These are phyloP conservation scores for Leptestheria dahalacensis DNA, from an alignment of 1,140 invertebrate genomes.

Conservation along the genomic window DNA sequence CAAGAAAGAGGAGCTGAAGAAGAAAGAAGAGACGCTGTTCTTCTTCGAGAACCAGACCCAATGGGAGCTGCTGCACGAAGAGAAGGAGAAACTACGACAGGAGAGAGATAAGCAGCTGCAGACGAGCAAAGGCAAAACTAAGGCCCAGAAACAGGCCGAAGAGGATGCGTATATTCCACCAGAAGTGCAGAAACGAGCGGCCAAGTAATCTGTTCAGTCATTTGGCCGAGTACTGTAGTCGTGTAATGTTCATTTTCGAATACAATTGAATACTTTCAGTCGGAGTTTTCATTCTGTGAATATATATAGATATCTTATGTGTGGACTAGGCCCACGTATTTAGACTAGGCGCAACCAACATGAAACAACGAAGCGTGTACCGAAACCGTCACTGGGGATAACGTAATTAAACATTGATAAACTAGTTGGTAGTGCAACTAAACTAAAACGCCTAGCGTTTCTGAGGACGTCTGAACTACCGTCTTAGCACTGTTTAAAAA, in stretches of 20 bases:
- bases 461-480: too few relatives aligned
- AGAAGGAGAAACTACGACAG: conserved; percentile 14
- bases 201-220: neutral
- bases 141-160: conserved; percentile 5
- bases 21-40: conserved; percentile 27
- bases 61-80: conserved; percentile 22
- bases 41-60: conserved; percentile 31
- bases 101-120: conserved; percentile 4
- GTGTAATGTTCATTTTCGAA: neutral
- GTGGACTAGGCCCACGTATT: neutral
- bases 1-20: conserved; percentile 24
- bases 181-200: conserved; percentile 1
- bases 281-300: too few relatives aligned
- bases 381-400: too few relatives aligned
- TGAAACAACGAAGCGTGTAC: neutral
- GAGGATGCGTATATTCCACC: conserved; percentile 18
- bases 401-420: too few relatives aligned
- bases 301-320: neutral
- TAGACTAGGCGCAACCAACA: neutral
- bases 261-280: neutral
- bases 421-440: too few relatives aligned
- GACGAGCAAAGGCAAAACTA: conserved; percentile 1
- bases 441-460: too few relatives aligned
- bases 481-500: too few relatives aligned
- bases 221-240: neutral